A percentile compares a stretch with the other conserved stretches of the same genome.
These are phyloP conservation scores for Pangasius krempfi DNA, from an alignment of 2,797 vertebrate genomes.

Conservation along the genomic window DNA sequence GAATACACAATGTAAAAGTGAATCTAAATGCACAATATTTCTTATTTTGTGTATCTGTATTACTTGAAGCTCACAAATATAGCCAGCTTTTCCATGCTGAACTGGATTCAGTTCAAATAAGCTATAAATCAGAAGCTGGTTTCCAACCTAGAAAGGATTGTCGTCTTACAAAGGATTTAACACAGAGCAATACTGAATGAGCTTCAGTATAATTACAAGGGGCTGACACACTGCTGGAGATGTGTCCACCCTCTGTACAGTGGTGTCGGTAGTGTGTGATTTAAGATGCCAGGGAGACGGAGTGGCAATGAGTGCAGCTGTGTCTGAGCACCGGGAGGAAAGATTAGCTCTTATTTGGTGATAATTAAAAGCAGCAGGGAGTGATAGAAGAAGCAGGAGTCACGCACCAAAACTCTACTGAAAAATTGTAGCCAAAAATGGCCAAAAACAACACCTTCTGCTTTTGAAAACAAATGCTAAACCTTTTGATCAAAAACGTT, in stretches of 20 bases:
- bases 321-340: conserved; percentile 36
- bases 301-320: conserved; percentile 27
- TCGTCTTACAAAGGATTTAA: conserved; percentile 11
- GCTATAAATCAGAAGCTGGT: conserved; percentile 13
- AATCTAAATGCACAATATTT: not conserved
- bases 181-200: conserved; percentile 3
- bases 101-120: not conserved
- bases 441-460: not conserved
- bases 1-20: not conserved
- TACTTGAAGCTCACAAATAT: not conserved
- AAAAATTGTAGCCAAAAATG: not conserved
- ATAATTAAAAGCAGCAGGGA: conserved; percentile 56
- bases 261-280: conserved; percentile 44
- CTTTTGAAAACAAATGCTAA: not conserved
- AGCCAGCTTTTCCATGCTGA: not conserved
- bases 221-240: conserved; percentile 29
- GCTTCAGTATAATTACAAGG: conserved; percentile 41
- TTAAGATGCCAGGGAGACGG: conserved; percentile 49
- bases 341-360: conserved; percentile 43
- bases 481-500: too few relatives aligned
- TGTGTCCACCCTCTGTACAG: conserved; percentile 17
- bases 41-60: not conserved
- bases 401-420: not conserved
- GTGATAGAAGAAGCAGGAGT: not conserved
- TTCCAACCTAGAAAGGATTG: conserved; percentile 13